phyloP scores from a whole-genome alignment of 2,797 vertebrate species.

The Takifugu ocellatus region DNA sequence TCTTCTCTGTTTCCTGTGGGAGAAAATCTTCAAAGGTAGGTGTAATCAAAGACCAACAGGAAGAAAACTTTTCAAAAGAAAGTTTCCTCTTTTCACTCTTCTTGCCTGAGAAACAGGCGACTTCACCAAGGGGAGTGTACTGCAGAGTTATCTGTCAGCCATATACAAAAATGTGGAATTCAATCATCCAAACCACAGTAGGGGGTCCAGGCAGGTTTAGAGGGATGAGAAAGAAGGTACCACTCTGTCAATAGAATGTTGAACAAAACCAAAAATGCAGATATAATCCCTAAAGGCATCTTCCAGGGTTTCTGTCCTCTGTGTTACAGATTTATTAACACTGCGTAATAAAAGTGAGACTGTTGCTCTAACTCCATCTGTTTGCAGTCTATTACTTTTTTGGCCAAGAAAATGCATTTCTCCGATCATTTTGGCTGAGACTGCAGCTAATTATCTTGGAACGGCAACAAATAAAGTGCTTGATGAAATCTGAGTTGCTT shows the following conservation, averaged over 20 bases:
- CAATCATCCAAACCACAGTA: constrained; percentile 54
- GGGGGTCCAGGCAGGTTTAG: constrained; percentile 45
- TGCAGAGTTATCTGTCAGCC: constrained; percentile 49
- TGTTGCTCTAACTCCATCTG: constrained; percentile 11
- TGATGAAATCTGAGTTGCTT: background rate
- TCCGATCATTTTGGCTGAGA: background rate
- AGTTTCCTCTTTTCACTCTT: constrained; percentile 27
- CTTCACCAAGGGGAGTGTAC: constrained; percentile 52
- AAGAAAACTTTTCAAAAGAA: constrained; percentile 48
- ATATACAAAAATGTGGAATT: constrained; percentile 34
- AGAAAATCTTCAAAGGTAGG: constrained; percentile 37
- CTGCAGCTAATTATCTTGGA: constrained; percentile 6
- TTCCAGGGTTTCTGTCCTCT: constrained; percentile 23
- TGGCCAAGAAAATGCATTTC: background rate
- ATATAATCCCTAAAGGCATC: constrained; percentile 27
- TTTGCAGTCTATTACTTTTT: constrained; percentile 12
- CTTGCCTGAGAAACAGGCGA: constrained; percentile 44
- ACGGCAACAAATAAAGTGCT: background rate
- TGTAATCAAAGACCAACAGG: constrained; percentile 48
- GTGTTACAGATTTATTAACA: constrained; percentile 16
- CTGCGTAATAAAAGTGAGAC: constrained; percentile 13
- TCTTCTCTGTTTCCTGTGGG: constrained; percentile 26
- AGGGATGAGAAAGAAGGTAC: constrained; percentile 34
- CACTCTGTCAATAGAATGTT: constrained; percentile 27
- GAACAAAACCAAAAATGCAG: constrained; percentile 11